Conservation (phyloP, 2,113 vertebrate genomes). For the Leptosomus discolor region DNA sequence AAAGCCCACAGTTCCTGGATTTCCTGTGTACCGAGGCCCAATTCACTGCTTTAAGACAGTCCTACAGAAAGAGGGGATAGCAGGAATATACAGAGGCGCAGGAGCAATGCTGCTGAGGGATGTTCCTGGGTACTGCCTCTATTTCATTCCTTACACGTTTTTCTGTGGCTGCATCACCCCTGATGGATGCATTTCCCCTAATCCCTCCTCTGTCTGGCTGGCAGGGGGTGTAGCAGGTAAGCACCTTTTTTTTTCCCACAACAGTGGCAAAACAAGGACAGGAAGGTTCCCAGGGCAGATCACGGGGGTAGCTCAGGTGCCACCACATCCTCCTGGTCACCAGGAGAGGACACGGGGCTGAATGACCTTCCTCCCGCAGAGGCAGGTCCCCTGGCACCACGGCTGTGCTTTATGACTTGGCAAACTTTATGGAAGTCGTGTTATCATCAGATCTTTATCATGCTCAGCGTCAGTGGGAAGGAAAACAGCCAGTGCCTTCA, state of each 20-base stretch:
- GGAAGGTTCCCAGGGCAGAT: not conserved
- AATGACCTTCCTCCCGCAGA: not conserved
- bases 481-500: not conserved
- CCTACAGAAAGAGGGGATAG: constrained; percentile 84
- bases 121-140: constrained; percentile 89
- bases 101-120: constrained; percentile 92
- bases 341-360: not conserved
- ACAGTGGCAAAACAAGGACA: not conserved
- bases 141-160: constrained; percentile 90
- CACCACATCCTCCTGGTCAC: not conserved
- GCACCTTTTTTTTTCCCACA: not conserved
- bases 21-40: constrained; percentile 82
- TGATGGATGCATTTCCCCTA: constrained; percentile 66
- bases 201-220: constrained; percentile 82
- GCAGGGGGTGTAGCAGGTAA: constrained; percentile 93
- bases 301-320: not conserved
- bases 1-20: constrained; percentile 67
- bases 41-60: constrained; percentile 88
- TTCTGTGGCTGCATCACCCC: constrained; percentile 84
- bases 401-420: not conserved
- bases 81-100: constrained; percentile 86
- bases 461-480: not conserved
- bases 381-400: not conserved
- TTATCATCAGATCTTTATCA: not conserved
- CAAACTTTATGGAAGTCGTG: not conserved